Evolutionary conservation across 2,113 vertebrate species (phyloP), one percentile per base, ranked within the genome.

Genomic region (Galbula dea): DNA sequence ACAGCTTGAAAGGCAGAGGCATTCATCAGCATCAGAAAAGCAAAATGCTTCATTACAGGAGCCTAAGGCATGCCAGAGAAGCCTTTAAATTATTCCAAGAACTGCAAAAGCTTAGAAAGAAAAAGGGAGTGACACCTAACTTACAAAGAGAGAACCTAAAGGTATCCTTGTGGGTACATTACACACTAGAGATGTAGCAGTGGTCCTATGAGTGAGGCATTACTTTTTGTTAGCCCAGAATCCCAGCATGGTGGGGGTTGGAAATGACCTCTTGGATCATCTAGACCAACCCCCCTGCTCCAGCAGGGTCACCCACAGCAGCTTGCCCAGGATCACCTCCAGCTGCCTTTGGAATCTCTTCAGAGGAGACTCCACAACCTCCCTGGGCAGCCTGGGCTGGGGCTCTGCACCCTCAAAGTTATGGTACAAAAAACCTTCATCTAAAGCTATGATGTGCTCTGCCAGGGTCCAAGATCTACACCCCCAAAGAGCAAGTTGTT

Each of bases 1-100:
- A 97, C 83, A 54, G 52, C 65, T 78, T 58, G 75, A 88, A 86
- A 89, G 52, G 84, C 69, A 96, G 93, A 94, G 76, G 82, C 81
- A 76, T 68, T 91, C 7, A 85, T 93, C 51, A 92, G 81, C 86
- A 93, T 75, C 74, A 95, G 61, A 94, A 94, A 79, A 90, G 84
- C 83, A 58, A 89, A 92, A 36, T 23, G 26, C 61, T 80, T 83
- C 55, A 63, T 32, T 26, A 36, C 36, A 91, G 73, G 73, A 88
- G 85, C 46, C 58, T 22, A 71, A 83, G 36, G 77, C 55, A 71
- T 36, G 86, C 86, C 88, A 86, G 48, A 68, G 45, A 79, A 95
- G 77, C 78, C 77, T 74, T 63, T 29, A 83, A 48, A 49, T 77
- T 80, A 85, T n/a, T 83, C 43, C 57, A 55, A 76, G 82, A 87